These are phyloP conservation scores for Cettia cetti DNA, from an alignment of 2,113 vertebrate species.

Conservation along the genomic window DNA sequence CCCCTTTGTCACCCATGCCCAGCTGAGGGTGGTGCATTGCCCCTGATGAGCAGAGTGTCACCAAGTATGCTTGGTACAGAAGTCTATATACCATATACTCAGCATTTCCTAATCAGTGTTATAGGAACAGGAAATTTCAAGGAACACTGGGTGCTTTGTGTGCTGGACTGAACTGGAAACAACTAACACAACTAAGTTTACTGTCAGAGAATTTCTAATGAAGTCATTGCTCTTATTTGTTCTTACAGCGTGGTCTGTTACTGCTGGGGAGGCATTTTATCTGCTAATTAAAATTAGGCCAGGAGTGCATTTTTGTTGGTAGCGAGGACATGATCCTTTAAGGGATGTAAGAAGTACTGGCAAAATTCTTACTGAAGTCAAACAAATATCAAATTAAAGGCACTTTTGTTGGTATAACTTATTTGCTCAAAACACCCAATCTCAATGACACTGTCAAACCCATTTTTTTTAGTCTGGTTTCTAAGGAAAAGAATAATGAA, in stretches of 20 bases:
- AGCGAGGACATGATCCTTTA: not conserved
- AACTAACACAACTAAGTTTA: not conserved
- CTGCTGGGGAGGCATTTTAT: not conserved
- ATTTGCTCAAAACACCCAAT: not conserved
- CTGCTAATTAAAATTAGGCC: not conserved
- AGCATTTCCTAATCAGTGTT: not conserved
- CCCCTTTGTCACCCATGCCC: rapidly evolving
- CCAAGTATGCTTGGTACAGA: rapidly evolving
- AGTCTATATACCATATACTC: not conserved
- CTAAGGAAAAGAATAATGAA: not conserved
- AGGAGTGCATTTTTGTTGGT: not conserved
- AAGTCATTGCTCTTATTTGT: not conserved
- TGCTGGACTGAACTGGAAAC: not conserved
- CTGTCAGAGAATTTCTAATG: not conserved
- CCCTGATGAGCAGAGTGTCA: not conserved
- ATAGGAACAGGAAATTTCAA: not conserved
- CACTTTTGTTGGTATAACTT: not conserved
- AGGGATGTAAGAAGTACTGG: not conserved
- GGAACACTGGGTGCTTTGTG: not conserved
- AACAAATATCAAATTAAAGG: not conserved
- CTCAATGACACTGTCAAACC: not conserved
- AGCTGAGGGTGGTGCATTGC: rapidly evolving
- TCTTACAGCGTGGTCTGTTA: not conserved
- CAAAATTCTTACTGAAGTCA: not conserved
- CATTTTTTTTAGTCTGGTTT: not conserved